These are phyloP conservation scores for Sander lucioperca DNA, from an alignment of 2,113 vertebrate genomes.

Conservation along the genomic window DNA sequence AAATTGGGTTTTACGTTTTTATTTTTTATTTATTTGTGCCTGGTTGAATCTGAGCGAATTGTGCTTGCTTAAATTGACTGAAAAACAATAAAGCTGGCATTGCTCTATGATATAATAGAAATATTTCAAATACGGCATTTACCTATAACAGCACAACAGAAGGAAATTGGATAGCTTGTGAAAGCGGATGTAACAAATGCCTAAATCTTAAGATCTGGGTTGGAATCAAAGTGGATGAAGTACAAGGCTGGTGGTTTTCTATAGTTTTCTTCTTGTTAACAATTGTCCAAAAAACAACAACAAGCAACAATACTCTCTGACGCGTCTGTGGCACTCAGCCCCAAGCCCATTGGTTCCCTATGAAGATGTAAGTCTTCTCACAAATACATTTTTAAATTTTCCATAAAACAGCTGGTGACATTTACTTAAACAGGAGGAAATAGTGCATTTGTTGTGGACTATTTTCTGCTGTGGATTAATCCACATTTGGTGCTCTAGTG, in stretches of 20 bases:
- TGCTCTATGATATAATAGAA: constrained; percentile 53
- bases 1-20: constrained; percentile 67
- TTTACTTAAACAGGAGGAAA: neutral
- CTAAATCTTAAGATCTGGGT: constrained; percentile 32
- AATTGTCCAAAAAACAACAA: neutral
- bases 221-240: neutral
- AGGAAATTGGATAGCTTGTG: constrained; percentile 22
- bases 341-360: neutral
- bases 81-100: constrained; percentile 64
- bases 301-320: neutral
- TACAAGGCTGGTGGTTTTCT: neutral
- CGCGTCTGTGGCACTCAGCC: neutral
- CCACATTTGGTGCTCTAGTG: neutral
- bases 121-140: constrained; percentile 54
- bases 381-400: neutral
- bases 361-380: neutral
- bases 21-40: constrained; percentile 59
- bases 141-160: constrained; percentile 25
- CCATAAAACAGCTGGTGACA: neutral
- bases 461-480: constrained; percentile 27
- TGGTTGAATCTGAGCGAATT: constrained; percentile 73
- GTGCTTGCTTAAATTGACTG: constrained; percentile 49
- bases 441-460: neutral
- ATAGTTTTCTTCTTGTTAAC: neutral
- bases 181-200: constrained; percentile 13